Percentiles rank a stretch among this genome's conserved stretches.
Conservation (phyloP, 2,797 vertebrate species). For the Crypturellus tataupa region DNA sequence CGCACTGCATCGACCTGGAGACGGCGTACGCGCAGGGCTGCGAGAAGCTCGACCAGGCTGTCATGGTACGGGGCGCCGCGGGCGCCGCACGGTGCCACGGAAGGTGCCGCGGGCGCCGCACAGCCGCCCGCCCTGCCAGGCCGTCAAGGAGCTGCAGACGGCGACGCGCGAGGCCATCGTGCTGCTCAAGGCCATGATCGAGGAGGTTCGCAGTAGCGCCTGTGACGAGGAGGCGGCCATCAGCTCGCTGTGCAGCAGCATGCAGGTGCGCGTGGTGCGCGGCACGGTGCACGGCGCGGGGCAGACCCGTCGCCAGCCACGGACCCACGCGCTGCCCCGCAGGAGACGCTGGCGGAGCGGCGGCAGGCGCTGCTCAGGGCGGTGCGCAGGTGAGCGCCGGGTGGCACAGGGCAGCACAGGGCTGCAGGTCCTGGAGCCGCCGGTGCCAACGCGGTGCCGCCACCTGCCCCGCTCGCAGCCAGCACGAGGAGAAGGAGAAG, state of each 20-base stretch:
- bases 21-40: conserved; percentile 93
- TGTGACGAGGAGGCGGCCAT: conserved; percentile 92
- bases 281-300: no score
- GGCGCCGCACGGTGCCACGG: fast-evolving
- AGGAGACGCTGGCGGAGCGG: conserved; percentile 87
- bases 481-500: conserved; percentile 92
- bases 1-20: conserved; percentile 96
- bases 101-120: background rate
- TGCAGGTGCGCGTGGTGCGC: conserved; percentile 76
- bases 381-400: conserved; percentile 86
- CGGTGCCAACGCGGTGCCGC: no score
- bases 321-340: background rate
- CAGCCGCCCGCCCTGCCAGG: conserved; percentile 61
- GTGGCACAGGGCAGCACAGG: no score
- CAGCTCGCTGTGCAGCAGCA: conserved; percentile 89
- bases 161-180: conserved; percentile 90
- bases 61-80: conserved; percentile 83
- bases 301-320: no score
- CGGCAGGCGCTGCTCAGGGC: conserved; percentile 88
- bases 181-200: conserved; percentile 92
- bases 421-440: no score
- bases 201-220: conserved; percentile 91
- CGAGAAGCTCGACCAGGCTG: conserved; percentile 93
- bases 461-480: conserved; percentile 55
- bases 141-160: conserved; percentile 88